Conservation (phyloP, 2,888 invertebrate species). For the Mimas tiliae region DNA sequence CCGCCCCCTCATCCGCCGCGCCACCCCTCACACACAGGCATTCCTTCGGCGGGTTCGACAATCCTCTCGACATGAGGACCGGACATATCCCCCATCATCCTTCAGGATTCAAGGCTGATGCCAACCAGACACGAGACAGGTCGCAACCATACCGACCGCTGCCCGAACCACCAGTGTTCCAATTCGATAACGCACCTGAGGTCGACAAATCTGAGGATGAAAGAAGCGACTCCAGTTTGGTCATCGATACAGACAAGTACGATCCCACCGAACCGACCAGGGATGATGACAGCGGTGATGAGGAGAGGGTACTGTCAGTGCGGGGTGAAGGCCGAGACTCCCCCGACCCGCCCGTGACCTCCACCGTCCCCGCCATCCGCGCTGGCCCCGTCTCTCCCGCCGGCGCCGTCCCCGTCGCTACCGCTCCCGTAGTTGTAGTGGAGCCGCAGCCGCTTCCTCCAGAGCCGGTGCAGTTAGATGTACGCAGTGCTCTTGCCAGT, state of each 20-base stretch:
- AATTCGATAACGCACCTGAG: conserved; percentile 64
- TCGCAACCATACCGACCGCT: conserved; percentile 52
- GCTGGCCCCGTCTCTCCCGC: conserved; percentile 26
- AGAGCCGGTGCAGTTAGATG: conserved; percentile 31
- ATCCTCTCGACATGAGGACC: conserved; percentile 70
- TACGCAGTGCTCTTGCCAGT: conserved; percentile 54
- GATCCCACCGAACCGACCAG: conserved; percentile 83
- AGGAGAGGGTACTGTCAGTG: conserved; percentile 40
- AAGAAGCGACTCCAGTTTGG: conserved; percentile 82
- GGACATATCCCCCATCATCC: conserved; percentile 46
- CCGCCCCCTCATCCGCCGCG: conserved; percentile 30
- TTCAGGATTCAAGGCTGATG: conserved; percentile 44
- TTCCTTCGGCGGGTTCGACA: conserved; percentile 66
- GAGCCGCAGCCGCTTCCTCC: conserved; percentile 27
- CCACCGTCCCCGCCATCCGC: conserved; percentile 27
- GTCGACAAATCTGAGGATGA: conserved; percentile 77
- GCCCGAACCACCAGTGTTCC: conserved; percentile 67
- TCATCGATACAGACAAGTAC: conserved; percentile 85
- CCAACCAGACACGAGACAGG: conserved; percentile 30
- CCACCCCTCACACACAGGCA: conserved; percentile 46
- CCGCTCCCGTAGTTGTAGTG: background rate
- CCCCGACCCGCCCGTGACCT: conserved; percentile 27
- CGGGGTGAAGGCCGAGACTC: conserved; percentile 28
- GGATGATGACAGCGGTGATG: conserved; percentile 68
- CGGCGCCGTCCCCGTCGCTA: conserved; percentile 17